Evolutionary conservation across 2,113 vertebrate genomes (phyloP).

Genomic region (Sinocyclocheilus grahami): DNA sequence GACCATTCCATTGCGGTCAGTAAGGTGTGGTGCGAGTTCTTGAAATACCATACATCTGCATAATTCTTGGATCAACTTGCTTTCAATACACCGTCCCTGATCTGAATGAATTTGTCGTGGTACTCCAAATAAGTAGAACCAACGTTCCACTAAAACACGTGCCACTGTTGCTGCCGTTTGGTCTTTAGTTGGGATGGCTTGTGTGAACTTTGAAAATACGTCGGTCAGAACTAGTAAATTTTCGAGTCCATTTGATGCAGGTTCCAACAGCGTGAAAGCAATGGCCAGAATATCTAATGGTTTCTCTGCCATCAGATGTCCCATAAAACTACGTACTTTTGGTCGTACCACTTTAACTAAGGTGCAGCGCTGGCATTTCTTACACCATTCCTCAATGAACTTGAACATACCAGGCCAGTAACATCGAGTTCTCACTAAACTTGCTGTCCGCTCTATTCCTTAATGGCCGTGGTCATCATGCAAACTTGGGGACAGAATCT

Average conservation of each 20-base stretch:
- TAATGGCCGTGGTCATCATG: too few species aligned
- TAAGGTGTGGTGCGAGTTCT: too few species aligned
- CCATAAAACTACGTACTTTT: not conserved
- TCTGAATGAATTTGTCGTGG: not conserved
- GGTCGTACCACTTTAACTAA: not conserved
- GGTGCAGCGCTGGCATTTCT: too few species aligned
- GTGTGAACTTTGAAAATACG: not conserved
- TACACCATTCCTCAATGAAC: too few species aligned
- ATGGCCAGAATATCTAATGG: slow-evolving; percentile 24
- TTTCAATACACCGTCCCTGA: not conserved
- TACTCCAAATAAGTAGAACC: not conserved
- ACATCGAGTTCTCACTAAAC: too few species aligned
- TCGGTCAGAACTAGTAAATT: slow-evolving; percentile 11
- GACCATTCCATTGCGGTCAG: too few species aligned
- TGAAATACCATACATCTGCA: too few species aligned
- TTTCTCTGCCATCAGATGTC: not conserved
- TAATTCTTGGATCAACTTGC: not conserved
- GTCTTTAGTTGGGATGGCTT: not conserved
- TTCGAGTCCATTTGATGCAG: not conserved
- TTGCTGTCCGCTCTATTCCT: too few species aligned
- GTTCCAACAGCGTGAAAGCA: slow-evolving; percentile 17
- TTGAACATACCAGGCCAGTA: too few species aligned
- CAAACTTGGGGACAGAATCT: too few species aligned
- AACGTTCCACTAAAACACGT: not conserved
- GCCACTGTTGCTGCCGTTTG: not conserved